These are phyloP conservation scores for Gambelia wislizenii DNA, from an alignment of 2,797 vertebrate genomes.

Conservation along the genomic window DNA sequence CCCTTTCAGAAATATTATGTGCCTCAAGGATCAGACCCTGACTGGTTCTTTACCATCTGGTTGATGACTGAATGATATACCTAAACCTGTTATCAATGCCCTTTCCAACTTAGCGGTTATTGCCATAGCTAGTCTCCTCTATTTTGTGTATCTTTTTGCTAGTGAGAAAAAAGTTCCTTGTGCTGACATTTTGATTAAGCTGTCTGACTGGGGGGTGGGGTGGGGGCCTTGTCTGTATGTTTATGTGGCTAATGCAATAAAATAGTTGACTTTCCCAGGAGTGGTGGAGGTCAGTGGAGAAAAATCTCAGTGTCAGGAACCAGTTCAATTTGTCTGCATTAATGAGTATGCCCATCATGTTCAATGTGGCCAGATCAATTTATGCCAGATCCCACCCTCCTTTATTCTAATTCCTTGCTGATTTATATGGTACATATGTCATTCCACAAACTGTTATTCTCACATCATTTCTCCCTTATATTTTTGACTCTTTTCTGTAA, in stretches of 20 bases:
- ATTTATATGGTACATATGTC: neutral
- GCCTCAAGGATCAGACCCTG: neutral
- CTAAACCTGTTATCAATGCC: neutral
- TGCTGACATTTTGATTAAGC: slow-evolving; percentile 17
- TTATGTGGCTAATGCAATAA: neutral
- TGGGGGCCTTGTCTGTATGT: neutral
- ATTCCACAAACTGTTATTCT: neutral
- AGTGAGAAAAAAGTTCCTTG: slow-evolving; percentile 1
- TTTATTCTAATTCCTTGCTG: too few species aligned
- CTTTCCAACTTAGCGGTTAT: neutral
- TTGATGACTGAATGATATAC: neutral
- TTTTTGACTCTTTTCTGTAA: neutral
- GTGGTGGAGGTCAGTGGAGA: neutral
- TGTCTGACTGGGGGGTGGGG: neutral
- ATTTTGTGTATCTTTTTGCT: slow-evolving; percentile 3
- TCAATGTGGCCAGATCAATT: neutral
- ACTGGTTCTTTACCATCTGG: neutral
- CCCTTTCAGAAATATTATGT: neutral
- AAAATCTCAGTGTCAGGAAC: neutral
- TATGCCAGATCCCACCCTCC: neutral
- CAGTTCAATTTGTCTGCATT: neutral
- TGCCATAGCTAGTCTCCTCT: neutral
- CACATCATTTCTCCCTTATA: neutral
- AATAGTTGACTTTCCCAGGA: neutral
- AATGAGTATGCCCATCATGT: neutral